Evolutionary conservation across 2,113 vertebrate genomes (phyloP).

Genomic region (Thryonomys swinderianus): DNA sequence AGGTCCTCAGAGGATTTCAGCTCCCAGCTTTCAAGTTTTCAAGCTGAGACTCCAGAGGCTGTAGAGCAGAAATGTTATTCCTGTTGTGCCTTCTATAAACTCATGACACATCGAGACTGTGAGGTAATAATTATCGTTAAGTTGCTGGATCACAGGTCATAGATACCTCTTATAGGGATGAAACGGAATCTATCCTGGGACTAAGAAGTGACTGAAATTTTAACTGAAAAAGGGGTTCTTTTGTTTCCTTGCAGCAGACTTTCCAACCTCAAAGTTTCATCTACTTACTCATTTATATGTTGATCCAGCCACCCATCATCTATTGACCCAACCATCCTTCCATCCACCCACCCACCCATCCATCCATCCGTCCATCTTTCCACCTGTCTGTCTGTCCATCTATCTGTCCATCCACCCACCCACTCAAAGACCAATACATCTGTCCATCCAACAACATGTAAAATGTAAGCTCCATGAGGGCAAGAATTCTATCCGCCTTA

Average conservation of each 20-base stretch:
- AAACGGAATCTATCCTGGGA: not conserved
- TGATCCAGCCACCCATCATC: not conserved
- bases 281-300: not conserved
- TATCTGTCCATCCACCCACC: not conserved
- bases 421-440: not conserved
- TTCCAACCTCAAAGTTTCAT: not conserved
- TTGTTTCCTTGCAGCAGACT: not conserved
- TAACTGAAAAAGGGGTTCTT: not conserved
- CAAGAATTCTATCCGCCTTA: not conserved
- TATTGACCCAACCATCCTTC: no score
- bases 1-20: not conserved
- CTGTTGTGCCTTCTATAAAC: not conserved
- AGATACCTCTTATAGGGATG: not conserved
- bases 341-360: no score
- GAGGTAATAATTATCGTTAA: not conserved
- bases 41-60: not conserved
- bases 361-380: no score
- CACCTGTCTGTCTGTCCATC: not conserved
- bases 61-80: not conserved
- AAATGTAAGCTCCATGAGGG: not conserved
- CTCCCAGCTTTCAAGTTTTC: not conserved
- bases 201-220: not conserved
- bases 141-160: not conserved
- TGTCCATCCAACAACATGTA: not conserved
- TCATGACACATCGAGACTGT: not conserved